Evolutionary conservation across 2,113 vertebrate species (phyloP).

Genomic region (Gorsachius goisagi): DNA sequence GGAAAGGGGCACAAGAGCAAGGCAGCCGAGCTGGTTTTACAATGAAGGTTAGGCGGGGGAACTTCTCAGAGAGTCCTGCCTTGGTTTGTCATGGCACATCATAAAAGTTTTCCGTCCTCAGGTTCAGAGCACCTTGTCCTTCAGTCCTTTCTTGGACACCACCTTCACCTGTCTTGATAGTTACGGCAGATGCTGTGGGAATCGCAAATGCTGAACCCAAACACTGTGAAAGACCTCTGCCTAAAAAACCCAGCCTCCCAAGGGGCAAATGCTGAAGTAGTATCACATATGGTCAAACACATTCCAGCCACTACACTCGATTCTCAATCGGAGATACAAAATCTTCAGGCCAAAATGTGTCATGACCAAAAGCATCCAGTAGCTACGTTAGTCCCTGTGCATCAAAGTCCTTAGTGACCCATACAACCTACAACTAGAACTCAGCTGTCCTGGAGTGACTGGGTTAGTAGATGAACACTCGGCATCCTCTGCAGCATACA

Average conservation of each 20-base stretch:
- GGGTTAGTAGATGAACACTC: neutral
- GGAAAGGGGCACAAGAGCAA: accelerated
- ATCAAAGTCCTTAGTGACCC: neutral
- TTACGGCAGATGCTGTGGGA: neutral
- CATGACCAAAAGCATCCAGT: neutral
- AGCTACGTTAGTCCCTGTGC: neutral
- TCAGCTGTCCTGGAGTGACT: neutral
- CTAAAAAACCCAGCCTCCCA: neutral
- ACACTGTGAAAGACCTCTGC: accelerated
- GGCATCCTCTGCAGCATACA: neutral
- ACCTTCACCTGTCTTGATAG: neutral
- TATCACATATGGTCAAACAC: neutral
- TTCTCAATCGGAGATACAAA: neutral
- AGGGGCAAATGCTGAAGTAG: neutral
- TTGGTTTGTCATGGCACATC: neutral
- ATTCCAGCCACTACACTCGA: neutral
- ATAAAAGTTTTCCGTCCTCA: neutral
- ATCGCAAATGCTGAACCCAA: neutral
- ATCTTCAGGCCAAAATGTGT: neutral
- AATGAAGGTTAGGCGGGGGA: accelerated
- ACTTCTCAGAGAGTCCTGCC: accelerated
- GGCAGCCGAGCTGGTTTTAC: neutral
- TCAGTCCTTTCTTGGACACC: neutral
- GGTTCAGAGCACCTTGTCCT: neutral
- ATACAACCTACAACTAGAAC: neutral